Base-by-base conservation (phyloP, 2,113 vertebrate genomes). In the Pogona vitticeps region DNA sequence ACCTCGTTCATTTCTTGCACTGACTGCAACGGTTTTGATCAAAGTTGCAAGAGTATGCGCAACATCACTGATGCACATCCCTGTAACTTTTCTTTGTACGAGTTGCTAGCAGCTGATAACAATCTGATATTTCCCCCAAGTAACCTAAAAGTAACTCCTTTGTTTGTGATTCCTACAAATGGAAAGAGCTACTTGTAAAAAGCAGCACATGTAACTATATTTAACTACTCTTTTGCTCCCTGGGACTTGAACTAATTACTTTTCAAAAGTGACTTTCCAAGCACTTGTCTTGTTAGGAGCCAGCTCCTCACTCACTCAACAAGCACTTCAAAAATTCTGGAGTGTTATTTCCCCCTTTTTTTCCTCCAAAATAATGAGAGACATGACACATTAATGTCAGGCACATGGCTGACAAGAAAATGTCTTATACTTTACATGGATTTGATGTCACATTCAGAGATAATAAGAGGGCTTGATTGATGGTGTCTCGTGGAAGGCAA, bases 341-440 rank as follows among this genome's bases (percentile, higher is more conserved):
- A 79, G 18, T 13, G 46, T 26, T 31, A 18, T 33, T 65, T 82
- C 18, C 12, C 18, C 3, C 76, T 28, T 15, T 15, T 1, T 0
- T 0, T 2, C 65, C 72, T 46, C 26, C 78, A 52, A 85, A 68
- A 86, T 89, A 86, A 84, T 86, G 83, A 91, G 87, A 70, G 17
- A 21, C 0, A 0, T 78, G 59, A 20, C 88, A 76, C 82, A 83
- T 83, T 52, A 86, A 88, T 59, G 85, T 77, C 83, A 94, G 40
- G 82, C 72, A 10, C 63, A 81, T 93, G 61, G 86, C 13, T 78
- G 85, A 82, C 71, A 93, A 93, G 84, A 91, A 95, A 92, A 94
- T 76, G 20, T 91, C 40, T 87, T 85, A 36, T 0, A 2, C 61
- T 80, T 79, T 76, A 75, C 28, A 68, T 84, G 88, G 76, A n/a